Base-by-base conservation (phyloP, 2,888 invertebrate genomes). In the Seira ritae region DNA sequence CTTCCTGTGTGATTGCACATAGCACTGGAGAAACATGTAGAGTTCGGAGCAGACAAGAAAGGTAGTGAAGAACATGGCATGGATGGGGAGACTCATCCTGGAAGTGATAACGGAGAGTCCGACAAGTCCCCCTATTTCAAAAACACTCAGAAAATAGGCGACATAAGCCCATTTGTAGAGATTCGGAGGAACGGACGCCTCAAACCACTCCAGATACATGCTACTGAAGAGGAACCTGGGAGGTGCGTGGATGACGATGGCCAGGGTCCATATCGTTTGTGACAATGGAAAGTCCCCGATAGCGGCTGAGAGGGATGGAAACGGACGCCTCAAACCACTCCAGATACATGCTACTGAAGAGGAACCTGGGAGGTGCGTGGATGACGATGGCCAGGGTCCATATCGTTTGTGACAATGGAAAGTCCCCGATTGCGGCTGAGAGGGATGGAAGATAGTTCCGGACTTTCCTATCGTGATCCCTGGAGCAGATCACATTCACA, bases 61-160 rank as follows among this genome's bases (percentile, higher is more conserved):
- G 22, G 94, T 94, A 89, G 96, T 94, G 91, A 98, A 98, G 88
- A 95, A 95, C 85, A 94, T 93, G 91, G 97, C 96, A 92, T 97
- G 96, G 87, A 95, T 93, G 89, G 94, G 96, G 96, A 92, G 87
- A 93, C 96, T 94, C 89, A 94, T 94, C 68, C 95, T 94, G 1
- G 99, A 99, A 60, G 97, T 96, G 93, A 98, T 96, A 90, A 96
- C 94, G 23, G 97, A 96, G 75, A 99, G 92, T n/a, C 95, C 95
- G 84, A 98, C 92, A 66, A 99, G 92, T 75, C 96, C 94, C 80
- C 95, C 90, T 90, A 96, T 96, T 92, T 99, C 99, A 74, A 96
- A 90, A n/a, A 95, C 90, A 92, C 97, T 96, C 19, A 96, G 92
- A 72, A 94, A 88, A 88, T 94, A 93, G 19, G 94, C 93, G 85